Base-by-base conservation (phyloP, 2,888 invertebrate genomes). In the Caenorhabditis virilis region DNA sequence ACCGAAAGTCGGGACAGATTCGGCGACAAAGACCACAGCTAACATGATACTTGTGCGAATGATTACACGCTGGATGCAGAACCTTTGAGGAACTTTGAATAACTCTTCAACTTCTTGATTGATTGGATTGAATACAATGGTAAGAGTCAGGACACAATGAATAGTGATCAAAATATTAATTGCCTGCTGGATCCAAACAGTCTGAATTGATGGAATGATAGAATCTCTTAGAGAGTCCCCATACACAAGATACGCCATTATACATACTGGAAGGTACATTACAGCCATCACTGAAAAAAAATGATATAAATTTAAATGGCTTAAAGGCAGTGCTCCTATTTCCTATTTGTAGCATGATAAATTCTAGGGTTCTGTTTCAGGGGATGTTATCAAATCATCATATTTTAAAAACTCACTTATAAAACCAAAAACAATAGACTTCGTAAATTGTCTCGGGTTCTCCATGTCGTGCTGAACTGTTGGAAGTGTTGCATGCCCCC, bases 391-490 rank as follows among this genome's bases (percentile, higher is more conserved):
- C 13, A 9, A 5, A 11, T 26, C 11, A 15, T 30, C 18, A 15
- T 15, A 18, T 25, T 16, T 30, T 30, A 30, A n/a, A 15, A 15
- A 15, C 68, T 62, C 25, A 79, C 78, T 69, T 9, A 72, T 58
- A 55, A 80, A 79, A n/a, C 79, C 77, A 13, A 79, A 59, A 16
- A 75, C 42, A 38, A 75, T 69, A 26, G 72, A 67, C 53, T 75
- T 77, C 26, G 77, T 74, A 73, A 81, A 81, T 26, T 79, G 76
- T 33, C 43, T 54, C 9, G 81, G 81, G 15, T 68, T 58, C 36
- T 61, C 69, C 81, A 81, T 81, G 63, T 81, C 81, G 53, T 80
- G 78, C 57, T 81, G 74, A 47, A 79, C 78, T 13, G 79, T 79
- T 16, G 79, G 79, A 58, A 79, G 78, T 11, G 79, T 77, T 7